phyloP scores from a whole-genome alignment of 1,140 invertebrate species.

The Drosophila sucinea region DNA sequence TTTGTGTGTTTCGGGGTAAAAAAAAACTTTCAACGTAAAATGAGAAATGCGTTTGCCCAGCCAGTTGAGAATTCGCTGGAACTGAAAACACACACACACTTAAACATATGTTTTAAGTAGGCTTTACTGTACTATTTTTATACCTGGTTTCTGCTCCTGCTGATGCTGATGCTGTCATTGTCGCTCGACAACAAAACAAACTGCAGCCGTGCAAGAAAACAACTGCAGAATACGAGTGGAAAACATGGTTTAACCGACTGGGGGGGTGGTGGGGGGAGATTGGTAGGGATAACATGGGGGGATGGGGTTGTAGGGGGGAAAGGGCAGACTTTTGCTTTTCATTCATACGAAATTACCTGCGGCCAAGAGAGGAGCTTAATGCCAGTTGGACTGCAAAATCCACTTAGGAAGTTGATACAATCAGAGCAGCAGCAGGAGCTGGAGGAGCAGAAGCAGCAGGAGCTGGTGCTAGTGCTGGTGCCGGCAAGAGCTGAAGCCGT shows the following conservation, averaged over 20 bases:
- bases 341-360: slow-evolving; percentile 81
- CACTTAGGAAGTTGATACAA: slow-evolving; percentile 82
- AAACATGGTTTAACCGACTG: slow-evolving; percentile 27
- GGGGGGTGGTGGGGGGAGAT: not conserved
- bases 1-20: not conserved
- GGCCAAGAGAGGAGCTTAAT: slow-evolving; percentile 74
- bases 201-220: slow-evolving; percentile 55
- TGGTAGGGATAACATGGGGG: not conserved
- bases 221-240: slow-evolving; percentile 49
- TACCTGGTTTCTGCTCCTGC: slow-evolving; percentile 6
- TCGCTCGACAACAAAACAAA: slow-evolving; percentile 53
- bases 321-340: slow-evolving; percentile 74
- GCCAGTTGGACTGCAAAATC: slow-evolving; percentile 81
- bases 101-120: slow-evolving; percentile 2
- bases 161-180: slow-evolving; percentile 39
- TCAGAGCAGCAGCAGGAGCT: slow-evolving; percentile 47
- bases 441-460: slow-evolving; percentile 11
- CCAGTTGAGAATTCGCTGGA: too few species aligned
- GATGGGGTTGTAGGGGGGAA: not conserved
- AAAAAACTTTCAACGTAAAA: not conserved
- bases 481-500: slow-evolving; percentile 1
- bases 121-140: not conserved
- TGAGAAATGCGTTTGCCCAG: too few species aligned
- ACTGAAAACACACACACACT: not conserved
- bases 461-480: slow-evolving; percentile 11